These are phyloP conservation scores for Allacma fusca DNA, from an alignment of 2,888 invertebrate genomes.

Conservation along the genomic window DNA sequence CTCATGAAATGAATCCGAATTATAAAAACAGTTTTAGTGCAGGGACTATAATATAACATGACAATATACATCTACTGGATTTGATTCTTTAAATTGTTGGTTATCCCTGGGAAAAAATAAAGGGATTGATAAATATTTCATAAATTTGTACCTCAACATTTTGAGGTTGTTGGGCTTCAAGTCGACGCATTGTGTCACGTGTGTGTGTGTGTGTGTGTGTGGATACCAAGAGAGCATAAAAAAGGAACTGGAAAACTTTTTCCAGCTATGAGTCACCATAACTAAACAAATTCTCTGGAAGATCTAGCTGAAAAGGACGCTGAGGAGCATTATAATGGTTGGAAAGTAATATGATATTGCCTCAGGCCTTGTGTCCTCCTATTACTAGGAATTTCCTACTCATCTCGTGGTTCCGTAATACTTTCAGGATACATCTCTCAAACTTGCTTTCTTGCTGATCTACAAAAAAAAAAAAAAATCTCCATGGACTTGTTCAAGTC, in stretches of 20 bases:
- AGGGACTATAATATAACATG: too few relatives aligned
- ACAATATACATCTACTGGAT: too few relatives aligned
- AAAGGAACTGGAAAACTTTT: background rate
- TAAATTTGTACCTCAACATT: too few relatives aligned
- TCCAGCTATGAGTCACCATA: background rate
- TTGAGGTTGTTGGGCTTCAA: too few relatives aligned
- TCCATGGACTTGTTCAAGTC: background rate
- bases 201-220: background rate
- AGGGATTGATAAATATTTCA: too few relatives aligned
- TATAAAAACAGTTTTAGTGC: too few relatives aligned
- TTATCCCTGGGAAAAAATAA: too few relatives aligned
- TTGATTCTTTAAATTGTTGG: too few relatives aligned
- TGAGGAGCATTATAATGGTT: background rate
- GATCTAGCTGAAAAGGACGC: background rate
- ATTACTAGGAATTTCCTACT: slow-evolving; percentile 11
- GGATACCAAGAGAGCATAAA: background rate
- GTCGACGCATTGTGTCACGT: too few relatives aligned
- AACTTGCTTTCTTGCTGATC: background rate
- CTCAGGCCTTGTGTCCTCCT: slow-evolving; percentile 6
- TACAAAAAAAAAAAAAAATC: background rate
- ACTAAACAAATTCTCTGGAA: background rate
- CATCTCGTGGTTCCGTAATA: slow-evolving; percentile 9
- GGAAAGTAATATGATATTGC: background rate
- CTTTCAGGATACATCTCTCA: slow-evolving; percentile 1
- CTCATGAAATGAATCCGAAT: background rate